Conservation (phyloP, 30 jellyfish, hydroid and myxozoan genomes). For the Euphysa ruthae region DNA sequence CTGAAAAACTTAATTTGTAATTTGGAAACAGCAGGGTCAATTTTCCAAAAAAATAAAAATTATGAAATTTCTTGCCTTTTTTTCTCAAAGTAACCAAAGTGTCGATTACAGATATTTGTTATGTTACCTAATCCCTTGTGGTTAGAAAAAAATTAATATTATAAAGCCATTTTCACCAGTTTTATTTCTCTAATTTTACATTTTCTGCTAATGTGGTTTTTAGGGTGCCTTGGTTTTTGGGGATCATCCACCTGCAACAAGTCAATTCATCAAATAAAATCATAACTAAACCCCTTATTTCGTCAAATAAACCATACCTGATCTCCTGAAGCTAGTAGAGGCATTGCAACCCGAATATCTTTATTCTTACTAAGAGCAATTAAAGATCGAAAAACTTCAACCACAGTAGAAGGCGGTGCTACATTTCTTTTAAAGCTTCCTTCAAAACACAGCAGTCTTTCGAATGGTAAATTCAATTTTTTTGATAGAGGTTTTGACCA, state of each 20-base stretch:
- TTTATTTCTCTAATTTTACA: background rate
- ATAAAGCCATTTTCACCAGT: no score
- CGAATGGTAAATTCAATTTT: conserved; percentile 17
- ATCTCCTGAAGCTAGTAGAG: conserved; percentile 82
- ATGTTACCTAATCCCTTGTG: background rate
- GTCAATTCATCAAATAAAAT: background rate
- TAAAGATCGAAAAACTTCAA: conserved; percentile 72
- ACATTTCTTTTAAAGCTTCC: conserved; percentile 62
- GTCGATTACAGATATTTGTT: background rate
- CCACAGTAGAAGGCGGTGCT: conserved; percentile 71
- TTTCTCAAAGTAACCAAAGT: background rate
- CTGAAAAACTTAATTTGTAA: background rate
- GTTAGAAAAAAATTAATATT: background rate
- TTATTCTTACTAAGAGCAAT: conserved; percentile 59
- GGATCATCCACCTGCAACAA: background rate
- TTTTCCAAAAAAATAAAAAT: background rate
- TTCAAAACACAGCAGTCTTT: conserved; percentile 70
- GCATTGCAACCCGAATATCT: conserved; percentile 70
- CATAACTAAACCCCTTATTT: no score
- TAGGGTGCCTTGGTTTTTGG: conserved; percentile 2
- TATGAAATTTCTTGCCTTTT: background rate
- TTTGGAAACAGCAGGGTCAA: background rate
- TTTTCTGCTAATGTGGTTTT: background rate
- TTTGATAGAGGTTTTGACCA: conserved; percentile 68
- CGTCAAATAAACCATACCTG: no score